Evolutionary conservation across 2,888 invertebrate genomes (phyloP).

Genomic region (Nemurella pictetii): DNA sequence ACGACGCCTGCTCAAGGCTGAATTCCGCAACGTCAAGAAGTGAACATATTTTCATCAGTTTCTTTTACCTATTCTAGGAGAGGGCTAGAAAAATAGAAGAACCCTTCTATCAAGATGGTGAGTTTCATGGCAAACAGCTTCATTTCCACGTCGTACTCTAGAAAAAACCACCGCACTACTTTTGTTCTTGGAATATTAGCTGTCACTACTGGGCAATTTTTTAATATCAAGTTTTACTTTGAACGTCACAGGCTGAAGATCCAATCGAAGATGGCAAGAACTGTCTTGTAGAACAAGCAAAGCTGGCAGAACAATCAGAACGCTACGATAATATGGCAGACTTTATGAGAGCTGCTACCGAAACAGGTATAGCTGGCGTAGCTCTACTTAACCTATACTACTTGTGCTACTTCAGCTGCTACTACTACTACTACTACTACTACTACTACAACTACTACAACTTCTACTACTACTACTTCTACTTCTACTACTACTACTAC

Average conservation of each 20-base stretch:
- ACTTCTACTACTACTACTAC: too few relatives aligned
- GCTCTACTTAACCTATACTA: too few relatives aligned
- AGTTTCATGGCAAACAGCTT: not conserved
- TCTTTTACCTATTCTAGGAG: not conserved
- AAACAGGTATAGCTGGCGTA: slow-evolving; percentile 69
- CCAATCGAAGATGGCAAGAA: slow-evolving; percentile 65
- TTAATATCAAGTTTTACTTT: not conserved
- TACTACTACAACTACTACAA: too few relatives aligned
- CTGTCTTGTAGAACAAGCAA: slow-evolving; percentile 97
- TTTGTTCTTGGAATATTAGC: not conserved
- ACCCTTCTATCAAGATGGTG: not conserved
- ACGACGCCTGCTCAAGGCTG: not conserved
- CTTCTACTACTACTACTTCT: not conserved
- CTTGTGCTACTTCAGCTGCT: not conserved
- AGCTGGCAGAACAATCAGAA: slow-evolving; percentile 98
- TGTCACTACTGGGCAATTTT: not conserved
- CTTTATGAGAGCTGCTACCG: slow-evolving; percentile 97
- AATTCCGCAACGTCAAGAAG: not conserved
- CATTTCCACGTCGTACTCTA: not conserved
- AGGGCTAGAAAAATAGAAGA: not conserved
- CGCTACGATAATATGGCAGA: slow-evolving; percentile 98
- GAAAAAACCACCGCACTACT: too few relatives aligned
- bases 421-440: too few relatives aligned
- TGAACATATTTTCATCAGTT: slow-evolving; percentile 1
- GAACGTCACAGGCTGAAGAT: not conserved